These are phyloP conservation scores for Sinocyclocheilus maitianheensis DNA, from an alignment of 2,113 vertebrate genomes.

Conservation along the genomic window DNA sequence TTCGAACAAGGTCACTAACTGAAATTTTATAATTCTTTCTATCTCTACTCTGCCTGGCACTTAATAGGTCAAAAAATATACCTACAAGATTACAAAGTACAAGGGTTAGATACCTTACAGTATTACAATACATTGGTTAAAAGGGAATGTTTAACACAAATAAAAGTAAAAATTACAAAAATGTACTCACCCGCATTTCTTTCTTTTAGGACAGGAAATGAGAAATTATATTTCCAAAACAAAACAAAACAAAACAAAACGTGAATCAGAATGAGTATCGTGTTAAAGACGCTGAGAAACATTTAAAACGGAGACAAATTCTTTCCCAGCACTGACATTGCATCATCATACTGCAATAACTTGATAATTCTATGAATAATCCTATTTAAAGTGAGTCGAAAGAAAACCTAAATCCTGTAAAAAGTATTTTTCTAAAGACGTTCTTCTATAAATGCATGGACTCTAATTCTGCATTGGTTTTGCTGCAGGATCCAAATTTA, in stretches of 20 bases:
- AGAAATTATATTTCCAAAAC: neutral
- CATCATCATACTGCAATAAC: neutral
- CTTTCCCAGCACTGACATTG: neutral
- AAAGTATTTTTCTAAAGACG: neutral
- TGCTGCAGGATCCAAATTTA: neutral
- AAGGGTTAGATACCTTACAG: neutral
- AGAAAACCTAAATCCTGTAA: neutral
- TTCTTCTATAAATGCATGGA: neutral
- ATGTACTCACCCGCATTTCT: too few relatives aligned
- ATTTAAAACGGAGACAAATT: slow-evolving; percentile 21
- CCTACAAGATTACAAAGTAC: neutral
- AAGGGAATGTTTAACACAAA: too few relatives aligned
- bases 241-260: too few relatives aligned
- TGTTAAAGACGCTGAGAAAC: neutral
- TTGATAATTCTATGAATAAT: neutral
- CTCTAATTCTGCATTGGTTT: neutral
- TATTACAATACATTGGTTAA: too few relatives aligned
- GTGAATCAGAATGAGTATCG: neutral
- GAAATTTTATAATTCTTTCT: neutral
- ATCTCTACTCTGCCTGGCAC: slow-evolving; percentile 8
- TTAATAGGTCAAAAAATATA: neutral
- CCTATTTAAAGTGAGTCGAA: neutral
- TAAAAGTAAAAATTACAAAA: too few relatives aligned
- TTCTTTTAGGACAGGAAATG: too few relatives aligned
- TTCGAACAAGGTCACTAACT: slow-evolving; percentile 46